A percentile compares a stretch with the other conserved stretches of the same genome.
Conservation (phyloP, 2,113 vertebrate genomes). For the Mormyrus lacerda region DNA sequence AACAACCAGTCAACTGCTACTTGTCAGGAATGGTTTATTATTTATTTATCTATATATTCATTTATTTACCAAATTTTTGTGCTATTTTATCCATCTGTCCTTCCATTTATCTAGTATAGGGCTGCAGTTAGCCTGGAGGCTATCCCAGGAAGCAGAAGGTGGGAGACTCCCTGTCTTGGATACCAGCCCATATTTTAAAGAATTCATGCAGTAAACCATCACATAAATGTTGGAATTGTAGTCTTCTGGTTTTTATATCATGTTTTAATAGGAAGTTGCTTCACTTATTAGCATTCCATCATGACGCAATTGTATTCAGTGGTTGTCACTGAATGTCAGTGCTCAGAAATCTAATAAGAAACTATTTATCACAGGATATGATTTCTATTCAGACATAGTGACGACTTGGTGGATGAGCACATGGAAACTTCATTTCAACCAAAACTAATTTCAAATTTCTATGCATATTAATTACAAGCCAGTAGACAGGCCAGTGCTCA, state of each 20-base stretch:
- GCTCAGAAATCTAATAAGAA: neutral
- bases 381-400: neutral
- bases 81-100: neutral
- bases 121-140: neutral
- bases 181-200: neutral
- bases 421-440: neutral
- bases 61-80: neutral
- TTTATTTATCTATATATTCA: neutral
- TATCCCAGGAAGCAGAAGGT: neutral
- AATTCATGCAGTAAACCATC: neutral
- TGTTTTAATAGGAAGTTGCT: neutral
- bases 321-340: neutral
- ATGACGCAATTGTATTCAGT: neutral
- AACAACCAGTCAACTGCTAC: neutral
- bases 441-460: neutral
- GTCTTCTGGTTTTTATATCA: neutral
- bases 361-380: neutral
- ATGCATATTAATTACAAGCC: neutral
- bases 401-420: neutral
- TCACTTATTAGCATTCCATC: neutral
- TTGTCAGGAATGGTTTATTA: neutral
- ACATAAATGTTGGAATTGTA: neutral
- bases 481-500: neutral
- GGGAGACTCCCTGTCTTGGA: neutral
- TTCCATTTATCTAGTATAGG: neutral